Conservation (phyloP, 2,888 invertebrate genomes). For the Oegoconia quadripuncta region DNA sequence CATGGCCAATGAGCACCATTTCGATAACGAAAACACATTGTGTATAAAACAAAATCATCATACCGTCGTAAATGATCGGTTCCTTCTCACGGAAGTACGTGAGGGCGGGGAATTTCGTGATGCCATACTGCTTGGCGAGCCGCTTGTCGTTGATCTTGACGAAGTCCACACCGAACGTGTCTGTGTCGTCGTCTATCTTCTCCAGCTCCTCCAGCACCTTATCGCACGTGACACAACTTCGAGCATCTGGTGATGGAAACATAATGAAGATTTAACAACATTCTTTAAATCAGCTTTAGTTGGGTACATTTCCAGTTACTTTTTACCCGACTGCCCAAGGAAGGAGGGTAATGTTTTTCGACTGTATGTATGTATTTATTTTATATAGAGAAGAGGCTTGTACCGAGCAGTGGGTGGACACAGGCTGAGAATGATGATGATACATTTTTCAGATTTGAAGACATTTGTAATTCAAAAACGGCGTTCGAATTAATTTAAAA, state of each 20-base stretch:
- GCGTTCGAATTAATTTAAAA: no score
- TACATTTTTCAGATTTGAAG: no score
- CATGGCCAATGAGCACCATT: background rate
- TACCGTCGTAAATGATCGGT: conserved; percentile 97
- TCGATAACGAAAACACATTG: background rate
- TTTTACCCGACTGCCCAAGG: no score
- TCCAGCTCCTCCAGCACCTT: conserved; percentile 94
- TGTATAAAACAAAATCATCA: background rate
- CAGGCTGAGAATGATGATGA: no score
- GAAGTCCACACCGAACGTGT: conserved; percentile 96
- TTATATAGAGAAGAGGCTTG: no score
- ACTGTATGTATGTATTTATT: no score
- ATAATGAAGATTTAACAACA: background rate
- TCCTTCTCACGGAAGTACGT: conserved; percentile 98
- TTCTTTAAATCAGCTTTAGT: no score
- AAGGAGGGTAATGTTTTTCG: no score
- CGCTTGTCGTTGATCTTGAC: conserved; percentile 98
- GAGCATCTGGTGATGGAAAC: conserved; percentile 83
- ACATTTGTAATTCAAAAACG: no score
- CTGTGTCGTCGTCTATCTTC: conserved; percentile 97
- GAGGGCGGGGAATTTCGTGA: conserved; percentile 96
- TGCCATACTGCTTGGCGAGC: conserved; percentile 97
- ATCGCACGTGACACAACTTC: conserved; percentile 95
- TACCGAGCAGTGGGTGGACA: no score
- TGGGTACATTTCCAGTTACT: no score